Base-by-base conservation (phyloP, 2,888 invertebrate genomes). In the Steinernema hermaphroditum region DNA sequence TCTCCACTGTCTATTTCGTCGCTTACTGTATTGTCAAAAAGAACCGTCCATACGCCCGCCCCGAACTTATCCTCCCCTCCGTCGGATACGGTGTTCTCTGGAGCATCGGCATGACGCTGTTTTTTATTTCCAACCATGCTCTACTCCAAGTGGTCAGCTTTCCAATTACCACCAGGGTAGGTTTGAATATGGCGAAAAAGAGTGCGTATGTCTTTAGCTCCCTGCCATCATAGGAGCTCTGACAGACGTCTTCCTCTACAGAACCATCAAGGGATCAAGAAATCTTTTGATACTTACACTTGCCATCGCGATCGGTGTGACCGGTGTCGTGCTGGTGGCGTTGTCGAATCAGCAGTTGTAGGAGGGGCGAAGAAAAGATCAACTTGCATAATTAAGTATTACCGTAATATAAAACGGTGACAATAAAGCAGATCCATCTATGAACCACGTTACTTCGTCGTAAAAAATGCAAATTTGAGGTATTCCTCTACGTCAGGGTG, bases 141-240 rank as follows among this genome's bases (percentile, higher is more conserved):
- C 80, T 89, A n/a, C 87, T 87, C 0, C 87, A 88, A 78, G 83
- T 89, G 19, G 87, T 89, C 54, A 87, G 88, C 41, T 89, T 88
- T 78, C 89, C 89, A 2, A 88, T 89, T 70, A 86, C 89, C 2
- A 87, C 88, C 16, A 86, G 89, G 72, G 82, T 82, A 57, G 34
- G 75, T 68, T n/a, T n/a, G n/a, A n/a, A n/a, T n/a, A n/a, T n/a
- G n/a, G n/a, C n/a, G n/a, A n/a, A n/a, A n/a, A n/a, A n/a, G n/a
- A n/a, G n/a, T n/a, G n/a, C n/a, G n/a, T n/a, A 44, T 24, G 16
- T 57, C 29, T 75, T 81, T 72, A 81, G 77, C 74, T 84, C 12
- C 84, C 84, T 14, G 83, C 84, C 14, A 78, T 84, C 2, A 84
- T 84, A 69, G 80, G 82, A 22, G 82, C 82, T 8, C 68, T 82